phyloP scores from a whole-genome alignment of 2,888 invertebrate genomes.

The Andrena haemorrhoa region DNA sequence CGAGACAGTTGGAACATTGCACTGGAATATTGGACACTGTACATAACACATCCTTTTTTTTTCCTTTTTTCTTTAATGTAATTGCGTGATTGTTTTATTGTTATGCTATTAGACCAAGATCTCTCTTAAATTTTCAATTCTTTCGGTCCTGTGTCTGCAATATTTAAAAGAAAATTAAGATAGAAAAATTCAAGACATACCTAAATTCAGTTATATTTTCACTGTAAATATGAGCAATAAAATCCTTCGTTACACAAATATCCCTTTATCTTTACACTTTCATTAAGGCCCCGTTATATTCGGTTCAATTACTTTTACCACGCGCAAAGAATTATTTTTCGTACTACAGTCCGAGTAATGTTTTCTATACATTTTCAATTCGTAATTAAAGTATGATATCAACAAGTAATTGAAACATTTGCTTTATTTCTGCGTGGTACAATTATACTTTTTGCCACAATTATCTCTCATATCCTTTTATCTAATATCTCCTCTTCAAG shows the following conservation, averaged over 20 bases:
- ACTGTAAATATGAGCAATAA: slow-evolving; percentile 61
- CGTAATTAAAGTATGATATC: slow-evolving; percentile 52
- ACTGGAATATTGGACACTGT: slow-evolving; percentile 58
- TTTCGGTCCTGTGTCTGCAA: slow-evolving; percentile 50
- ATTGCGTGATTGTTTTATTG: slow-evolving; percentile 37
- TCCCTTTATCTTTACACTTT: slow-evolving; percentile 62
- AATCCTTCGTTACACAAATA: slow-evolving; percentile 70
- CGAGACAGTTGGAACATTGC: slow-evolving; percentile 37
- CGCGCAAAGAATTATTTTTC: slow-evolving; percentile 65
- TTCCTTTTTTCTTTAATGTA: slow-evolving; percentile 31
- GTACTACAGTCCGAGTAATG: slow-evolving; percentile 57
- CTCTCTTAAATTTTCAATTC: slow-evolving; percentile 37
- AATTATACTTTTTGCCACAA: slow-evolving; percentile 28
- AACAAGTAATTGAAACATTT: slow-evolving; percentile 48
- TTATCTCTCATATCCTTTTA: slow-evolving; percentile 28
- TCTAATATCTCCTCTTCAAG: slow-evolving; percentile 2
- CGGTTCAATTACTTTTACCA: slow-evolving; percentile 68
- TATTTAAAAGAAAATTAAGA: slow-evolving; percentile 61
- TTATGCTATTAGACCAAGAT: slow-evolving; percentile 43
- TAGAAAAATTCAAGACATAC: slow-evolving; percentile 63
- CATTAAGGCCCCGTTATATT: slow-evolving; percentile 74
- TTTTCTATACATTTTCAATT: slow-evolving; percentile 59
- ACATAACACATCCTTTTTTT: slow-evolving; percentile 40
- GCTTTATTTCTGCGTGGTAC: slow-evolving; percentile 15
- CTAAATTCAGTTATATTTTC: slow-evolving; percentile 41